These are phyloP conservation scores for Alca torda DNA, from an alignment of 2,797 vertebrate genomes.

Conservation along the genomic window DNA sequence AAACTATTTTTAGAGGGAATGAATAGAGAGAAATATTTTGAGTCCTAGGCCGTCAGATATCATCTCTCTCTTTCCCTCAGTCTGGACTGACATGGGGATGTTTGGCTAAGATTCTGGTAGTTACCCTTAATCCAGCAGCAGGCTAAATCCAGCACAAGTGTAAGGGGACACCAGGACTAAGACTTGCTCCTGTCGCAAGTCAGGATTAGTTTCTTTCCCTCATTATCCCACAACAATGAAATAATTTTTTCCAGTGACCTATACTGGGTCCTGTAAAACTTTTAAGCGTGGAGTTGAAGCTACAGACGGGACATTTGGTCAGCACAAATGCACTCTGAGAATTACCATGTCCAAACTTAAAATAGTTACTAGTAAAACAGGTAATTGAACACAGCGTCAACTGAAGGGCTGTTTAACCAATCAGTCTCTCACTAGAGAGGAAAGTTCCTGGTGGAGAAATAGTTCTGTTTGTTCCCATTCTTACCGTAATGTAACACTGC, in stretches of 20 bases:
- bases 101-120: neutral
- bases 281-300: neutral
- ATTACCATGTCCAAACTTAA: neutral
- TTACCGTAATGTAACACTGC: neutral
- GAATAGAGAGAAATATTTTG: neutral
- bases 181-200: neutral
- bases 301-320: neutral
- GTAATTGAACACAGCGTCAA: neutral
- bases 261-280: neutral
- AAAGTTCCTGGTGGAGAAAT: neutral
- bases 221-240: neutral
- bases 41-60: neutral
- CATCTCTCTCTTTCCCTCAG: neutral
- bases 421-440: neutral
- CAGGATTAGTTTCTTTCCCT: neutral
- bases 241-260: neutral
- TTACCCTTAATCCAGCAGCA: neutral
- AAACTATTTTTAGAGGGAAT: neutral
- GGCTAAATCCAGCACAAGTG: neutral
- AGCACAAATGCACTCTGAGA: neutral
- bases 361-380: neutral
- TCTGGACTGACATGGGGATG: neutral
- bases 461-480: neutral
- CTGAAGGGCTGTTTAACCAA: neutral
- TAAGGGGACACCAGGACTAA: neutral